These are phyloP conservation scores for Caenorhabditis sp. DNA, from an alignment of 2,888 invertebrate species.

Conservation along the genomic window DNA sequence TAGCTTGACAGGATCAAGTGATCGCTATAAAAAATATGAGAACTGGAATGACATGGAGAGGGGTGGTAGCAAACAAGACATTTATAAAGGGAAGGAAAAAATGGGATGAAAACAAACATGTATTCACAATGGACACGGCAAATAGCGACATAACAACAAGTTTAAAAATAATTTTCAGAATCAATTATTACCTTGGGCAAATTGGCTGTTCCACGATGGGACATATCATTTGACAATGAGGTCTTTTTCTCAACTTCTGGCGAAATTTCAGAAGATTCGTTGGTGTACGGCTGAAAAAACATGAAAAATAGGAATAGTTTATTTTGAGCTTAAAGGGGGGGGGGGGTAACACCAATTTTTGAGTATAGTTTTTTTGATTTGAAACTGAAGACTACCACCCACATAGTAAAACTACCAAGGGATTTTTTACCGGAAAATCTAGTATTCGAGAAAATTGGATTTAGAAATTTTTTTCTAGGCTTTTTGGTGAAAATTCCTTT, in stretches of 20 bases:
- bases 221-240: constrained; percentile 34
- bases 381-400: no score
- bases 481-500: no score
- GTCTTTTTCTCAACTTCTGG: constrained; percentile 47
- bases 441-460: no score
- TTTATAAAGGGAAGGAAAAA: not conserved
- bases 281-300: constrained; percentile 40
- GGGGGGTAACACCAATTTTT: no score
- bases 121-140: not conserved
- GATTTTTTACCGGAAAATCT: no score
- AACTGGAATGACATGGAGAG: constrained; percentile 1
- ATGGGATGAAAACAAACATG: constrained; percentile 6
- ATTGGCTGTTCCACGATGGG: constrained; percentile 28
- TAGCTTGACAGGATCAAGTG: constrained; percentile 65
- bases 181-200: constrained; percentile 46
- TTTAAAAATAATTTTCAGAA: constrained; percentile 36
- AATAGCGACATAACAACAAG: not conserved
- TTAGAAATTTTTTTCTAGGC: no score
- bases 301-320: not conserved
- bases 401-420: no score
- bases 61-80: constrained; percentile 9
- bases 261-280: constrained; percentile 41
- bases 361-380: no score
- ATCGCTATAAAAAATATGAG: constrained; percentile 44
- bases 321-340: not conserved